Evolutionary conservation across 2,113 vertebrate species (phyloP).

Genomic region (Ammospiza caudacuta): DNA sequence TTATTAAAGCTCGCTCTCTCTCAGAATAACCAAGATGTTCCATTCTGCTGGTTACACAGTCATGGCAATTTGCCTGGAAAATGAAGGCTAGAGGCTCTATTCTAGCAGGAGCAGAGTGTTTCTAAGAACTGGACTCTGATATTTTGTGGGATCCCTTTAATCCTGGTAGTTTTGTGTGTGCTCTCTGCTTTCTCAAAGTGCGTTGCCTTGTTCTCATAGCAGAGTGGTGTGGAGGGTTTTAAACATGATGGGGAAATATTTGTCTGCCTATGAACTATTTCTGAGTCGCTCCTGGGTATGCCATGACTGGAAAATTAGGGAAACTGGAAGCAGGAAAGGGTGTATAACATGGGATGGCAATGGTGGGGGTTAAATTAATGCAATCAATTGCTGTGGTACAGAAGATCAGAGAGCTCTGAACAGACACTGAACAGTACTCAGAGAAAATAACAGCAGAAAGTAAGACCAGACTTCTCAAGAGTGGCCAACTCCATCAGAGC

Average conservation of each 20-base stretch:
- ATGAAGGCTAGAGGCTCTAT: not conserved
- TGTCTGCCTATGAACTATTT: not conserved
- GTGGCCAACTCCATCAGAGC: not conserved
- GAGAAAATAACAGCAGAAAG: not conserved
- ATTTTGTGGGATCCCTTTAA: not conserved
- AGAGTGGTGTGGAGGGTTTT: not conserved
- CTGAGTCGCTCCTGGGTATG: not conserved
- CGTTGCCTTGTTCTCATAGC: fast-evolving
- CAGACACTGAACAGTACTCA: not conserved
- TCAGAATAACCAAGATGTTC: not conserved
- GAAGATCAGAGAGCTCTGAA: not conserved
- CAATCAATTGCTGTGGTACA: not conserved
- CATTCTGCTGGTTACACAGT: not conserved
- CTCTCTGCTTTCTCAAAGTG: not conserved
- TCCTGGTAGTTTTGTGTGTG: not conserved
- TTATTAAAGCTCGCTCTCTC: not conserved
- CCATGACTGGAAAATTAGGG: not conserved
- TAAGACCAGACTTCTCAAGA: not conserved
- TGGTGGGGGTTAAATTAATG: not conserved
- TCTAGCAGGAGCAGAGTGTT: not conserved
- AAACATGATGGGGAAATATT: not conserved
- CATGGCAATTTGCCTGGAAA: not conserved
- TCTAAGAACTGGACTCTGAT: not conserved
- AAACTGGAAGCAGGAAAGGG: not conserved
- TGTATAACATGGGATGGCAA: not conserved